A percentile compares a stretch with the other conserved stretches of the same genome.
These are phyloP conservation scores for Dendroctonus valens DNA, from an alignment of 1,140 invertebrate genomes.

Conservation along the genomic window DNA sequence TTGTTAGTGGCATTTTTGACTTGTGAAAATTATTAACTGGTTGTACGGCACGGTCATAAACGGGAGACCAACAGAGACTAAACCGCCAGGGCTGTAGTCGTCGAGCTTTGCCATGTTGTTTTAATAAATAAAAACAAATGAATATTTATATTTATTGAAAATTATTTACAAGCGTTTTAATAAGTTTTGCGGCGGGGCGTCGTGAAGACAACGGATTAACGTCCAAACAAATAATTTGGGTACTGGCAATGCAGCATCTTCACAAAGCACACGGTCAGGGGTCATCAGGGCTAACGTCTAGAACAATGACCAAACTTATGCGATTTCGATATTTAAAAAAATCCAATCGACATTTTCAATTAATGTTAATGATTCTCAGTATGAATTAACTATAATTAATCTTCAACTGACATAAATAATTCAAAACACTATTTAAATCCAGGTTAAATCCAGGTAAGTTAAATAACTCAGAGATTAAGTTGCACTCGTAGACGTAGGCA, in stretches of 20 bases:
- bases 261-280: too few species aligned
- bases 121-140: slow-evolving; percentile 23
- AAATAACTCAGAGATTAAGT: too few species aligned
- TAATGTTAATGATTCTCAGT: too few species aligned
- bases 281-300: too few species aligned
- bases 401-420: too few species aligned
- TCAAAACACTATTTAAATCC: too few species aligned
- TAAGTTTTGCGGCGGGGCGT: slow-evolving; percentile 17
- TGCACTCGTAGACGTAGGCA: slow-evolving; percentile 1
- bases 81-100: neutral
- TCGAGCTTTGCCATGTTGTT: slow-evolving; percentile 13
- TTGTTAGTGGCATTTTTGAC: slow-evolving; percentile 24
- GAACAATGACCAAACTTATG: too few species aligned
- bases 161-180: slow-evolving; percentile 23
- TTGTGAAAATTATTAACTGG: slow-evolving; percentile 27
- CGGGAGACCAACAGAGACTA: slow-evolving; percentile 20
- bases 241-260: neutral
- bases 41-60: slow-evolving; percentile 23
- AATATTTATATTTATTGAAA: slow-evolving; percentile 26
- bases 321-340: too few species aligned
- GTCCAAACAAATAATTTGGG: slow-evolving; percentile 18
- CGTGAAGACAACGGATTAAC: slow-evolving; percentile 19
- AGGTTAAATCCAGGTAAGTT: too few species aligned
- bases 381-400: too few species aligned
- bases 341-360: too few species aligned